phyloP scores from a whole-genome alignment of 2,797 vertebrate genomes.

The Mus minutoides region DNA sequence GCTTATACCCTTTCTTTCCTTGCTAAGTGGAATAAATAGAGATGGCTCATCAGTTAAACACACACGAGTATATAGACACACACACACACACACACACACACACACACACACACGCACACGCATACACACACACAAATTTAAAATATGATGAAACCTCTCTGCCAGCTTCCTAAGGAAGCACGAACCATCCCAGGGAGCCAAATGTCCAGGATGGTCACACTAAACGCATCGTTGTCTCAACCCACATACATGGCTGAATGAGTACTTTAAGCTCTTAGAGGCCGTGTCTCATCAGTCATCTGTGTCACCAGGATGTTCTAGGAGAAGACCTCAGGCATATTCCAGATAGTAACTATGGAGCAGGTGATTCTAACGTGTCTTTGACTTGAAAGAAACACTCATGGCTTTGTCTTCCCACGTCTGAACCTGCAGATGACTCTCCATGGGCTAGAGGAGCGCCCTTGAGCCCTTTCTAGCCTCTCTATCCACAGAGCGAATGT shows the following conservation, averaged over 20 bases:
- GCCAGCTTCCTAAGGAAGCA: background rate
- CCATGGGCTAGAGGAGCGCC: background rate
- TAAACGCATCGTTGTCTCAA: background rate
- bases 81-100: background rate
- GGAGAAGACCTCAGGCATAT: background rate
- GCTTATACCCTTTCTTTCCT: conserved; percentile 4
- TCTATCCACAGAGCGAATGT: background rate
- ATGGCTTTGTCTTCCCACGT: background rate
- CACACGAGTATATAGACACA: background rate
- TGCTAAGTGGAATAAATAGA: background rate
- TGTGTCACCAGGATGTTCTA: background rate
- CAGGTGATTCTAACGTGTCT: background rate
- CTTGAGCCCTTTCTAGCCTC: background rate
- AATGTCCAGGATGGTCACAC: background rate
- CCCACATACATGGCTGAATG: background rate
- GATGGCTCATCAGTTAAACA: background rate
- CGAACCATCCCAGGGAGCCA: background rate
- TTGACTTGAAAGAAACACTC: background rate
- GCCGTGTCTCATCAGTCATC: accelerated
- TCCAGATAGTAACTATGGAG: background rate
- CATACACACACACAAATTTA: background rate
- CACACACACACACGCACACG: background rate
- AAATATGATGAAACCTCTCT: background rate
- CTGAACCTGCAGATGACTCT: background rate
- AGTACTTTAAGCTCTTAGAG: background rate